Conservation (phyloP, 1,140 invertebrate species). For the Drosophila burlai region DNA sequence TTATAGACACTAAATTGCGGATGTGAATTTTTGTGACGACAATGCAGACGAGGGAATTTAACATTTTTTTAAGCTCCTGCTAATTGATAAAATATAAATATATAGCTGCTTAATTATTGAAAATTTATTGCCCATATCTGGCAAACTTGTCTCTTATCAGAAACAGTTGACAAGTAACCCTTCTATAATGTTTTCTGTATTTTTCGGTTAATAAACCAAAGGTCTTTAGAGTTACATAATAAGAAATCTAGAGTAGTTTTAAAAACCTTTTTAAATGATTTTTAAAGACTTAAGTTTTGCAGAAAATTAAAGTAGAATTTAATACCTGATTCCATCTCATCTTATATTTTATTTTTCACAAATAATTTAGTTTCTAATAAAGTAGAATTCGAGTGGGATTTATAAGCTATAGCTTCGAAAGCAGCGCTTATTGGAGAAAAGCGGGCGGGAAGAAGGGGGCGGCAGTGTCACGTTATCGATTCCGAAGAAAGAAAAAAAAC, state of each 20-base stretch:
- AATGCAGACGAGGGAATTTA: not conserved
- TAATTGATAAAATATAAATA: constrained; percentile 5
- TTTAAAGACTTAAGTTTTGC: not conserved
- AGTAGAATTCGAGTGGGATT: not conserved
- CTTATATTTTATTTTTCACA: no score
- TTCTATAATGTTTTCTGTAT: not conserved
- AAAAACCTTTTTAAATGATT: not conserved
- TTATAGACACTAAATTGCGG: not conserved
- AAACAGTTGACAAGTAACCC: no score
- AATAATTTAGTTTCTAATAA: not conserved
- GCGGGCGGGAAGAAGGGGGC: not conserved
- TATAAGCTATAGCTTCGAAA: constrained; percentile 5
- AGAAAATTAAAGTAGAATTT: no score
- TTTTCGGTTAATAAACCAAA: not conserved
- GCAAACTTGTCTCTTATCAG: not conserved
- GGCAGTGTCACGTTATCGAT: constrained; percentile 46
- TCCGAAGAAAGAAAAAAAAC: constrained; percentile 25
- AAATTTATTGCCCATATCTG: not conserved
- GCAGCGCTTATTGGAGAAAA: constrained; percentile 1
- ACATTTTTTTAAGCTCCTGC: not conserved
- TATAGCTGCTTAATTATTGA: not conserved
- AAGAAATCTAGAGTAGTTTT: not conserved
- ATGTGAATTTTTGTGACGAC: constrained; percentile 9
- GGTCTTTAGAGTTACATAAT: not conserved
- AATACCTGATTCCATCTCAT: no score